These are phyloP conservation scores for Mystacornis crossleyi DNA, from an alignment of 2,113 vertebrate species.

Conservation along the genomic window DNA sequence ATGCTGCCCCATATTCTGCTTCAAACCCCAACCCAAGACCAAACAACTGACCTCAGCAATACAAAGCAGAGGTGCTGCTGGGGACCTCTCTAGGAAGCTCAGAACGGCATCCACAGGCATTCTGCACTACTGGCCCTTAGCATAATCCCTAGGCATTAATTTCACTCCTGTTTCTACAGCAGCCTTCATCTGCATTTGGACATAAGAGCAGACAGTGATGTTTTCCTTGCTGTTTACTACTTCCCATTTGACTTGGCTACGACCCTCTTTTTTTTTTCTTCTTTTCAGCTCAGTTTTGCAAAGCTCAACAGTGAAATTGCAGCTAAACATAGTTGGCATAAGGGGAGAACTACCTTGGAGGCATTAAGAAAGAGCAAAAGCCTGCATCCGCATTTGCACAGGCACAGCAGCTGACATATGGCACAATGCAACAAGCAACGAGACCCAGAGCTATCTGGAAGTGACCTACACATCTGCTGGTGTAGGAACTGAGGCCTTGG, in stretches of 20 bases:
- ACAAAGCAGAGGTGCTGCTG: neutral
- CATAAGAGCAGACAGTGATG: neutral
- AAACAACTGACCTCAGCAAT: neutral
- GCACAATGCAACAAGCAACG: neutral
- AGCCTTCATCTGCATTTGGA: neutral
- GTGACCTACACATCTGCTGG: slow-evolving; percentile 32
- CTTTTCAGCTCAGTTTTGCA: neutral
- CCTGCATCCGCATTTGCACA: neutral
- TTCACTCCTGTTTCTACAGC: neutral
- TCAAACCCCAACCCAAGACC: neutral
- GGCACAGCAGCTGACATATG: slow-evolving; percentile 7
- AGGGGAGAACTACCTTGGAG: neutral
- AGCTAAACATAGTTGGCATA: neutral
- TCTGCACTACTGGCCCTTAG: neutral
- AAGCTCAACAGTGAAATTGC: neutral
- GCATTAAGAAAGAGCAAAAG: neutral
- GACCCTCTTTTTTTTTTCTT: neutral
- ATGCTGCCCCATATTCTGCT: neutral
- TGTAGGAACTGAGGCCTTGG: neutral
- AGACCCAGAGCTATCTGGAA: slow-evolving; percentile 7
- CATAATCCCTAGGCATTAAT: neutral
- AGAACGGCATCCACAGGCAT: neutral
- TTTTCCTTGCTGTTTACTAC: neutral
- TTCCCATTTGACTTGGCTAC: neutral
- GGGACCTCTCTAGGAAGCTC: neutral